A percentile compares a stretch with the other conserved stretches of the same genome.
phyloP scores from a whole-genome alignment of 2,888 invertebrate species.

The Sisyra terminalis region DNA sequence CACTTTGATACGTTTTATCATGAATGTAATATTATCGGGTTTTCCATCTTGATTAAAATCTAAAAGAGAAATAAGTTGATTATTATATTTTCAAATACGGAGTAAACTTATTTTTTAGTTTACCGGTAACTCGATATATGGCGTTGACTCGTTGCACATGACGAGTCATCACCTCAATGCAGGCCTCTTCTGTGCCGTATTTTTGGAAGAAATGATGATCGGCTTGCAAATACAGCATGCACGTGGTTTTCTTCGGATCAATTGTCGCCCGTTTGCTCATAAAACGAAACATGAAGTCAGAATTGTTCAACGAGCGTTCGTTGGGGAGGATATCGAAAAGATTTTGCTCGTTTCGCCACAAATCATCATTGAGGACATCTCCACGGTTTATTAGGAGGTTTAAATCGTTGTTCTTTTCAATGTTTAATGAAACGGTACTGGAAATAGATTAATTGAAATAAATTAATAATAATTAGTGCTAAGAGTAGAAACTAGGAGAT shows the following conservation, averaged over 20 bases:
- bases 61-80: constrained; percentile 26
- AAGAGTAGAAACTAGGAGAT: no score
- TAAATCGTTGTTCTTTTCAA: background rate
- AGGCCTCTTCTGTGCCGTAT: constrained; percentile 85
- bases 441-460: no score
- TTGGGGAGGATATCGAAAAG: background rate
- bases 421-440: background rate
- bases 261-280: constrained; percentile 52
- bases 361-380: background rate
- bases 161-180: constrained; percentile 87
- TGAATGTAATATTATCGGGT: constrained; percentile 84
- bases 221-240: constrained; percentile 89
- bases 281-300: constrained; percentile 31
- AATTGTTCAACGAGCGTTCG: background rate
- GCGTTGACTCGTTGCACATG: constrained; percentile 88
- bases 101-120: background rate
- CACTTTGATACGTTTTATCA: constrained; percentile 91
- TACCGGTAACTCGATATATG: constrained; percentile 72
- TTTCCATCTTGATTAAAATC: constrained; percentile 89
- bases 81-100: background rate
- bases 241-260: constrained; percentile 80
- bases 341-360: no score
- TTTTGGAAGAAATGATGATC: constrained; percentile 92
- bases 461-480: no score
- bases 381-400: background rate